Base-by-base conservation (phyloP, 2,888 invertebrate species). In the Desoria tigrina region DNA sequence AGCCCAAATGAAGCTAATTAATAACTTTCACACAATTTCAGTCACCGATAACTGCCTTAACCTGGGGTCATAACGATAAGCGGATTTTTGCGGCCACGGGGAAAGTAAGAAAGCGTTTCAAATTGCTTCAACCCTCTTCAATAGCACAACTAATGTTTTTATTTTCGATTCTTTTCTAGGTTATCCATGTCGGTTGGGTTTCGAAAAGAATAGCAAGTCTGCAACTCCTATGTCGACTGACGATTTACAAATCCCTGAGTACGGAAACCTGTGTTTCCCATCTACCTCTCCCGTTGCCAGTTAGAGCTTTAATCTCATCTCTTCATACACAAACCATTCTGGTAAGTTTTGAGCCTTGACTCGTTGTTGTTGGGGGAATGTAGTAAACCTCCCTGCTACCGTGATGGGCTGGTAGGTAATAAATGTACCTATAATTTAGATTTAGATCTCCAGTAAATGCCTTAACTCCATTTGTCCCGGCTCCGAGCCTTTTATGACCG, bases 31-130 rank as follows among this genome's bases (percentile, higher is more conserved):
- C 67, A 54, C 59, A 58, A 42, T 81, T 80, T 61, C 78, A 90
- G 90, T 86, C 89, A 73, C 88, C 89, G 4, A 91, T 97, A 61
- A 90, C 94, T 57, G 94, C 96, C 1, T 83, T 99, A 78, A 97
- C 97, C 9, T 99, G 98, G 98, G 98, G 96, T 28, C 97, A 98
- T 84, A 95, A 95, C 80, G 98, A 97, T 79, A 90, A 93, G 76
- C 85, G 98, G 28, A 84, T 99, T 74, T 97, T 98, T 81, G 88
- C 98, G 68, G 93, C 93, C 3, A 92, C 92, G 2, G 97, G 97
- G 16, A 90, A 91, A 54, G 78, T 71, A 61, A 27, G 50, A n/a
- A n/a, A n/a, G n/a, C n/a, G n/a, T n/a, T n/a, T n/a, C n/a, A n/a
- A n/a, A n/a, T n/a, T n/a, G n/a, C n/a, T n/a, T n/a, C 3, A 42